Evolutionary conservation across 2,888 invertebrate genomes (phyloP).

Genomic region (Heliconius charithonia): DNA sequence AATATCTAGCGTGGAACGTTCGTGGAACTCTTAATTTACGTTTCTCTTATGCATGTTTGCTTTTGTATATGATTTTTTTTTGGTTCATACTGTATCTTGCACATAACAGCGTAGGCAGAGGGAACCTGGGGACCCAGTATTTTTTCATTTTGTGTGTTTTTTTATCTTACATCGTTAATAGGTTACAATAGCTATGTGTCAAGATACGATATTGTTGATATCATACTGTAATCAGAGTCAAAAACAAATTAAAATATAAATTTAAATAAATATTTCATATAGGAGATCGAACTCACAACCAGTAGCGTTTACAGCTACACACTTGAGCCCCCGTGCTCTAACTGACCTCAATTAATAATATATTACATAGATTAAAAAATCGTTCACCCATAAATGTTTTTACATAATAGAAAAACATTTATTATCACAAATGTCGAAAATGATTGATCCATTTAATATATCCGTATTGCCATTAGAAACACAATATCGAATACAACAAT

Average conservation of each 20-base stretch:
- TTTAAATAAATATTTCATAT: no score
- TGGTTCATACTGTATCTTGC: no score
- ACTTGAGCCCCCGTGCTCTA: no score
- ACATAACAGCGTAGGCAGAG: no score
- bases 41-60: background rate
- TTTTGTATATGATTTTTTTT: no score
- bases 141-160: no score
- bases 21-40: background rate
- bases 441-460: background rate
- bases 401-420: background rate
- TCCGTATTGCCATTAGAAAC: background rate
- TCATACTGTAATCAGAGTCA: background rate
- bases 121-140: no score
- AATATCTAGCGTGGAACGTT: background rate
- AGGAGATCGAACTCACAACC: no score
- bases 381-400: background rate
- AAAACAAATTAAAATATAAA: no score
- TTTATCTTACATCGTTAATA: no score
- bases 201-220: background rate
- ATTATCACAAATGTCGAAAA: background rate
- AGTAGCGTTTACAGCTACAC: no score
- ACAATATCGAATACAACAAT: background rate
- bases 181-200: background rate
- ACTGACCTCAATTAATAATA: no score
- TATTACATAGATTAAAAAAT: background rate